phyloP scores from a whole-genome alignment of 2,888 invertebrate species.

The Drosophila anomelani region DNA sequence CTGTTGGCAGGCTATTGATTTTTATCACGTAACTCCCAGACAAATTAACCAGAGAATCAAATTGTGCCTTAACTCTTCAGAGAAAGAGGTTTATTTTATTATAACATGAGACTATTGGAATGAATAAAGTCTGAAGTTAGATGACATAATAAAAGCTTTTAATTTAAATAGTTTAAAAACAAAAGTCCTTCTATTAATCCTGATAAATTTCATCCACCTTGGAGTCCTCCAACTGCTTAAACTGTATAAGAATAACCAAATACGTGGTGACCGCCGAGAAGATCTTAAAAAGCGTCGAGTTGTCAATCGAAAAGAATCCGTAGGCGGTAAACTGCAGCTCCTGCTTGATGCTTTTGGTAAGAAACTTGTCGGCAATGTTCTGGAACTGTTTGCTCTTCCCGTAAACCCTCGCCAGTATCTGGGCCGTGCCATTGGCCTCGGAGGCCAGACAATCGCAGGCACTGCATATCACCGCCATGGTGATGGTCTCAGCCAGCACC shows the following conservation, averaged over 20 bases:
- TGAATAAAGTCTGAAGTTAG: not conserved
- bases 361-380: conserved; percentile 83
- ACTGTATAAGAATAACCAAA: conserved; percentile 83
- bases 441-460: conserved; percentile 76
- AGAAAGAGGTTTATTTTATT: not conserved
- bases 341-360: conserved; percentile 84
- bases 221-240: conserved; percentile 83
- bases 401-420: conserved; percentile 82
- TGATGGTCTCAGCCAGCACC: conserved; percentile 72
- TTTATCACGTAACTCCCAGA: conserved; percentile 13
- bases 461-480: conserved; percentile 71
- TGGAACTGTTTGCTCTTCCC: conserved; percentile 81
- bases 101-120: not conserved
- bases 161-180: no score
- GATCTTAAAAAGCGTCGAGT: conserved; percentile 84
- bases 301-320: conserved; percentile 84
- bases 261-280: conserved; percentile 84
- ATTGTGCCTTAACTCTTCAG: not conserved
- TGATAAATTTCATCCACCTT: conserved; percentile 65
- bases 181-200: not conserved
- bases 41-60: conserved; percentile 1
- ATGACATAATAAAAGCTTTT: not conserved
- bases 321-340: conserved; percentile 83
- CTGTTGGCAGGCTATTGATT: conserved; percentile 22
- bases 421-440: conserved; percentile 76